phyloP scores from a whole-genome alignment of 2,888 invertebrate species.

The Drosophila antonietae region DNA sequence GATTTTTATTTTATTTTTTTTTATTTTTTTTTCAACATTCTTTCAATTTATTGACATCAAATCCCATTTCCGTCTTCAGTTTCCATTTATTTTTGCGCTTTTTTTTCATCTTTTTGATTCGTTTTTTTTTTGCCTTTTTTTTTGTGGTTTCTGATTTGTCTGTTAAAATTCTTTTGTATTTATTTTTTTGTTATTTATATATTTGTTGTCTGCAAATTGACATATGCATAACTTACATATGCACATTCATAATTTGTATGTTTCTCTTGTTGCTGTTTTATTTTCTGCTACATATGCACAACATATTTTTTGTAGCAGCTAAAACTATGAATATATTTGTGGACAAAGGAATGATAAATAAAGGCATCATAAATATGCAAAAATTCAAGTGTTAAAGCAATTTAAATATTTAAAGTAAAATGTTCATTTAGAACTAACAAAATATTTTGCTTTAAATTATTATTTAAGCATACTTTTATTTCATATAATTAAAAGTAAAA shows the following conservation, averaged over 20 bases:
- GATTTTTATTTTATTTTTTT: conserved; percentile 8
- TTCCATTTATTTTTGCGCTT: background rate
- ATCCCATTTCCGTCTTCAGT: conserved; percentile 28
- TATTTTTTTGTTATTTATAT: background rate
- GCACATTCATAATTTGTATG: conserved; percentile 37
- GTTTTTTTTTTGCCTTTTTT: background rate
- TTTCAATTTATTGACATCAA: conserved; percentile 39
- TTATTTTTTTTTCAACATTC: conserved; percentile 25
- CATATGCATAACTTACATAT: conserved; percentile 16
- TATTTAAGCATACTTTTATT: background rate
- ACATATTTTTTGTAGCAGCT: conserved; percentile 19
- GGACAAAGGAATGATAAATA: no score
- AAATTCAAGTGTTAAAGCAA: background rate
- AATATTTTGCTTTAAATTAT: background rate
- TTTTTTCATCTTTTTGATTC: conserved; percentile 9
- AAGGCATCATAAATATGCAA: background rate
- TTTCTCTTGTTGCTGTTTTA: conserved; percentile 9
- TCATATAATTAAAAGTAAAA: no score
- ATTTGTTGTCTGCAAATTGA: conserved; percentile 7
- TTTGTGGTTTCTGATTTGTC: conserved; percentile 7
- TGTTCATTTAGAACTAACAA: background rate
- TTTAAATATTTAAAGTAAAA: background rate
- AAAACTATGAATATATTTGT: conserved; percentile 2
- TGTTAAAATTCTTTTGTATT: conserved; percentile 10
- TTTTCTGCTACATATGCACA: conserved; percentile 29